Percentiles rank a stretch among this genome's conserved stretches.
phyloP scores from a whole-genome alignment of 2,113 vertebrate genomes.

The Pseudopodoces humilis region DNA sequence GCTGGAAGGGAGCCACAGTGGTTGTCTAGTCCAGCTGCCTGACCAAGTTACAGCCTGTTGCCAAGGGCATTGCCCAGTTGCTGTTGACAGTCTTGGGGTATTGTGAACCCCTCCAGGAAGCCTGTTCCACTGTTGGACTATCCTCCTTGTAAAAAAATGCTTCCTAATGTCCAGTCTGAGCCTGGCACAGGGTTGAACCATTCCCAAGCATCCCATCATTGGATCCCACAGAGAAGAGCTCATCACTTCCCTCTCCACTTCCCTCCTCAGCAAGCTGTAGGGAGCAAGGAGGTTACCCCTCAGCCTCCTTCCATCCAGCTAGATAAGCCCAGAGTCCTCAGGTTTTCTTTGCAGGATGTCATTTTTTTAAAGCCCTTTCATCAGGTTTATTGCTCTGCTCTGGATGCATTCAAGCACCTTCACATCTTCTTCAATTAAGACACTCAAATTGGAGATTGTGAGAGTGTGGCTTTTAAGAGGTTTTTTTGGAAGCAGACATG shows the following conservation, averaged over 20 bases:
- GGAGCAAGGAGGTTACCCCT: background rate
- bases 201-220: accelerated
- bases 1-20: background rate
- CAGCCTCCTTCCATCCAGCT: background rate
- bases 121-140: background rate
- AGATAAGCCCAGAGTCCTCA: background rate
- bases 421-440: background rate
- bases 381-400: background rate
- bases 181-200: background rate
- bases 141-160: background rate
- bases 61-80: background rate
- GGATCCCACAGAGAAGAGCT: background rate
- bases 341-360: background rate
- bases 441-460: background rate
- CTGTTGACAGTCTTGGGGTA: background rate
- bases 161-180: background rate
- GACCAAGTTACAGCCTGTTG: background rate
- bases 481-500: background rate
- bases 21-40: background rate
- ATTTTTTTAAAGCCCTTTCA: background rate
- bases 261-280: background rate
- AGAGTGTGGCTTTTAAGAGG: background rate
- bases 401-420: background rate
- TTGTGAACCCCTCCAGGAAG: background rate
- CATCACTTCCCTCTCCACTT: background rate